phyloP scores from a whole-genome alignment of 2,888 invertebrate species.

The Sinodicranocentrus sp. region DNA sequence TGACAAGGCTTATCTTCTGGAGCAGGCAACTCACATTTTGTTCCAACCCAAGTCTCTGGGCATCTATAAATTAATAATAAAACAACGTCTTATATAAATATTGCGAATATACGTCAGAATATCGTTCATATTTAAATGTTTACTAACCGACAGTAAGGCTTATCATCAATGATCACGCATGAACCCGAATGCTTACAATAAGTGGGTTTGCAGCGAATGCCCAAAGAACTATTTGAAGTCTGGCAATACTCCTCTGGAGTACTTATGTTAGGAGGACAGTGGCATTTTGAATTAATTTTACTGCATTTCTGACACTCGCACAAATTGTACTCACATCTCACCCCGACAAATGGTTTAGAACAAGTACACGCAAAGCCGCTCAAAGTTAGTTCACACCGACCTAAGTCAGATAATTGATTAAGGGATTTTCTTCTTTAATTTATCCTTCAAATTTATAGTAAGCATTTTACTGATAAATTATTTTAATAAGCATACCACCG shows the following conservation, averaged over 20 bases:
- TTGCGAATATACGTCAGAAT: too few species aligned
- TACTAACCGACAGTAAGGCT: conserved; percentile 80
- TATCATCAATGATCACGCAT: conserved; percentile 80
- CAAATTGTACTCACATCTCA: conserved; percentile 81
- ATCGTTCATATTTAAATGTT: too few species aligned
- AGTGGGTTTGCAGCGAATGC: conserved; percentile 78
- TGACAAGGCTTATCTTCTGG: conserved; percentile 84
- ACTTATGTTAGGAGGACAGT: conserved; percentile 70
- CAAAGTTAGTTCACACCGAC: conserved; percentile 63
- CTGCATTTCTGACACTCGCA: conserved; percentile 78
- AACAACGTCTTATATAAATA: neutral
- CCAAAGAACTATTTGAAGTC: conserved; percentile 39
- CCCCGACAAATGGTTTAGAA: conserved; percentile 79
- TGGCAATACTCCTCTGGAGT: conserved; percentile 64
- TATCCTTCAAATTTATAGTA: too few species aligned
- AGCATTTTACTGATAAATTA: too few species aligned
- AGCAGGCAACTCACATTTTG: conserved; percentile 82
- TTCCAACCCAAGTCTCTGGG: conserved; percentile 81
- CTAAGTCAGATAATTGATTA: neutral
- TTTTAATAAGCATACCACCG: conserved; percentile 79
- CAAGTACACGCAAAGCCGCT: conserved; percentile 77
- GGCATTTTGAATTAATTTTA: conserved; percentile 74
- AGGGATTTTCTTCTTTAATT: too few species aligned
- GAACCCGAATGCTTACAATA: conserved; percentile 82
- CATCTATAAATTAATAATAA: conserved; percentile 78